Conservation (phyloP, 92 coral and sea anemone species). For the Phenganax stokvisi region DNA sequence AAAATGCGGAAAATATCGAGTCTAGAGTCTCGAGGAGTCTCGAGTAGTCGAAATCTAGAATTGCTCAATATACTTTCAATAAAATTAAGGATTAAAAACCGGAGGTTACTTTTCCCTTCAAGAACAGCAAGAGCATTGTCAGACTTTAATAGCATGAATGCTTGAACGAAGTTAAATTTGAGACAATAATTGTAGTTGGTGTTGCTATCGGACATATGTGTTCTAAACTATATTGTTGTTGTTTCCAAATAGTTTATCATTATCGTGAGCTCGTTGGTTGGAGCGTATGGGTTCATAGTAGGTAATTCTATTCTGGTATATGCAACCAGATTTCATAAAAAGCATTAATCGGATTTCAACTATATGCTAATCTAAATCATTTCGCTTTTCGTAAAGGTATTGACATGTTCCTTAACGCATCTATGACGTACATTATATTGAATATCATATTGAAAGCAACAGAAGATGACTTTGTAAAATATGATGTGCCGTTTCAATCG, state of each 20-base stretch:
- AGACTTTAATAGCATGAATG: no score
- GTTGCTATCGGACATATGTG: no score
- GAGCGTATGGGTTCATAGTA: constrained; percentile 77
- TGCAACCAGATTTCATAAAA: neutral
- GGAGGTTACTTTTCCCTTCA: no score
- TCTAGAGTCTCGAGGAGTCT: no score
- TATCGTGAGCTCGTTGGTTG: constrained; percentile 73
- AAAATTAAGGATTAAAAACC: no score
- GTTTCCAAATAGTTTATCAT: constrained; percentile 58
- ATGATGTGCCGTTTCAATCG: constrained; percentile 65
- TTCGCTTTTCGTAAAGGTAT: constrained; percentile 46
- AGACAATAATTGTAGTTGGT: no score
- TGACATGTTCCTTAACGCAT: constrained; percentile 61
- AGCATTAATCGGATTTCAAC: neutral
- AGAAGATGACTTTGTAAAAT: constrained; percentile 54
- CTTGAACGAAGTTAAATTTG: no score
- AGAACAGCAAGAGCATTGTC: no score
- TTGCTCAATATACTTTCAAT: no score
- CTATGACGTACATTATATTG: constrained; percentile 59
- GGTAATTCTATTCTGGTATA: constrained; percentile 43
- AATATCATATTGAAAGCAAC: constrained; percentile 64
- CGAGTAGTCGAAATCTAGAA: no score
- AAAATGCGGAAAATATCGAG: no score
- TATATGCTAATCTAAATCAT: neutral
- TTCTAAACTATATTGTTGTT: no score